Percentiles rank a stretch among this genome's conserved stretches.
Conservation (phyloP, 2,797 vertebrate species). For the Danionella dracula region DNA sequence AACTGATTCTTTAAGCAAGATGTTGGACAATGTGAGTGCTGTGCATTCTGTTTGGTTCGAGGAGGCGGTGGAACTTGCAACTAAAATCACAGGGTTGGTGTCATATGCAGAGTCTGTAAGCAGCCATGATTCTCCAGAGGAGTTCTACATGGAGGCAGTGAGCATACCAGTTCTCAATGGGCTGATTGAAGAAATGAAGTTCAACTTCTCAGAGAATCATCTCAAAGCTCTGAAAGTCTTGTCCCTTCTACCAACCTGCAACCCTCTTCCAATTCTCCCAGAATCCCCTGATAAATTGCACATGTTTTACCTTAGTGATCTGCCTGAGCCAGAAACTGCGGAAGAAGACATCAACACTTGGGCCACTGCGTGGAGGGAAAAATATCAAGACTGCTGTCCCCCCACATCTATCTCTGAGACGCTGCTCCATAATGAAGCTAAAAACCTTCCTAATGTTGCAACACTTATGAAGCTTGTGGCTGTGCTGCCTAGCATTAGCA, state of each 20-base stretch:
- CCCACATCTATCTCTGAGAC: slow-evolving; percentile 90
- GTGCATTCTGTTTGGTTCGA: slow-evolving; percentile 91
- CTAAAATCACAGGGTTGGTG: slow-evolving; percentile 74
- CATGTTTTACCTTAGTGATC: slow-evolving; percentile 79
- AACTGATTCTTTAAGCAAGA: slow-evolving; percentile 83
- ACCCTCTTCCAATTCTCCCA: slow-evolving; percentile 78
- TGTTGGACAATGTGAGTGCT: slow-evolving; percentile 82
- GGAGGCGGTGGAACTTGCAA: slow-evolving; percentile 83
- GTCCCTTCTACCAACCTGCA: slow-evolving; percentile 83
- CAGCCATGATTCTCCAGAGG: slow-evolving; percentile 78
- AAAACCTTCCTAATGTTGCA: slow-evolving; percentile 83
- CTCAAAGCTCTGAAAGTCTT: slow-evolving; percentile 86
- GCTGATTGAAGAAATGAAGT: slow-evolving; percentile 86
- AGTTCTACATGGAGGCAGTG: slow-evolving; percentile 84
- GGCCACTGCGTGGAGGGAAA: slow-evolving; percentile 88
- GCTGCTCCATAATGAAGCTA: slow-evolving; percentile 84
- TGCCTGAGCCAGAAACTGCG: slow-evolving; percentile 82
- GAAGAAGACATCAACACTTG: slow-evolving; percentile 87
- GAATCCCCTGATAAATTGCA: slow-evolving; percentile 79
- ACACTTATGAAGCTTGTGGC: slow-evolving; percentile 84
- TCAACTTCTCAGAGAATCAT: slow-evolving; percentile 88
- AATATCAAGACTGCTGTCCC: slow-evolving; percentile 83
- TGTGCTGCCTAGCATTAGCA: slow-evolving; percentile 87
- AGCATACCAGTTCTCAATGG: slow-evolving; percentile 81
- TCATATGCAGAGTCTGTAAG: slow-evolving; percentile 77